Evolutionary conservation across 2,888 invertebrate genomes (phyloP), one percentile per base, ranked within the genome.

Genomic region (Cerastis rubricosa): DNA sequence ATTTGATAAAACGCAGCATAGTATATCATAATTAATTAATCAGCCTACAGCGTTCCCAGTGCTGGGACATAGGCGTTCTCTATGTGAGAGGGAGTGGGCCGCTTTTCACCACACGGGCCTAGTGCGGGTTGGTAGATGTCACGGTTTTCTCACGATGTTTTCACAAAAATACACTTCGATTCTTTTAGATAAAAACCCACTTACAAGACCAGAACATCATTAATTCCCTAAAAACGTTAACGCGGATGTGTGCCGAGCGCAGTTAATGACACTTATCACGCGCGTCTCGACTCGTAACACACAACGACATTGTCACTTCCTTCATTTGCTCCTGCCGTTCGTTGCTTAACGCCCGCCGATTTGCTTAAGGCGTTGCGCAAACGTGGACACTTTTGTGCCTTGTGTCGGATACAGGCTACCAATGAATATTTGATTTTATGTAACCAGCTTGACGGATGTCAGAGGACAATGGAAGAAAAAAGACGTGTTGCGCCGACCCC

Each of bases 181-280:
- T 72, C 47, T 47, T 25, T 49, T 25, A n/a, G n/a, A 40, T 47
- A 49, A 35, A 57, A 57, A 49, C 14, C 40, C 19, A 45, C 49
- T 47, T 47, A 6, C 17, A 54, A 64, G 66, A 59, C 12, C 47
- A 49, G 7, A 54, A 43, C 17, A 40, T 54, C 61, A 29, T 61
- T 49, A 54, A 47, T 49, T 57, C 12, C 7, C 40, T 54, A 66
- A 70, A 61, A 17, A 25, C 35, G 19, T 43, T 57, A 14, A 45
- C 29, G 59, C 59, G 71, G n/a, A 76, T 22, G 51, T 76, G 74
- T 71, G 45, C 40, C 54, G 66, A 74, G 47, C 57, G 43, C 14
- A 57, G 35, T 73, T 83, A 85, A 86, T 78, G 74, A 68, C 72
- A 77, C 74, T 84, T 86, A 81, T 78, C 77, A 79, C 71, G 66